phyloP scores from a whole-genome alignment of 2,888 invertebrate genomes.

The Ectemnius lituratus region DNA sequence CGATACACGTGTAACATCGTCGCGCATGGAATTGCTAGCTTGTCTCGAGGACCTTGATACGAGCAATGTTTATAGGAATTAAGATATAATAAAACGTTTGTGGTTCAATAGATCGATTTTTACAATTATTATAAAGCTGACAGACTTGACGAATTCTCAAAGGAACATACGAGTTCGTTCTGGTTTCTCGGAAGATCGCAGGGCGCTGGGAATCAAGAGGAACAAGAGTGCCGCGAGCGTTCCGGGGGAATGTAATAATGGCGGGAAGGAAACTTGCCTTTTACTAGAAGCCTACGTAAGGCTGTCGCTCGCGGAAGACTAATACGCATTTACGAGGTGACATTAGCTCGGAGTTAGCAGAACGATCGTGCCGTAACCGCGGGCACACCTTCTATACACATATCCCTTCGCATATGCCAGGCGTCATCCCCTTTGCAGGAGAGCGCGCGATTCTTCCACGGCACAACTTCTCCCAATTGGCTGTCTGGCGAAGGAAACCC shows the following conservation, averaged over 20 bases:
- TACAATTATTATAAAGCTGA: too few relatives aligned
- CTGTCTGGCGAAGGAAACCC: slow-evolving; percentile 33
- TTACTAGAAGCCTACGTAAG: slow-evolving; percentile 42
- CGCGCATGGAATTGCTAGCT: background rate
- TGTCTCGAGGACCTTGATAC: too few relatives aligned
- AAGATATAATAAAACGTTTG: too few relatives aligned
- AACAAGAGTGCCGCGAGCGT: background rate
- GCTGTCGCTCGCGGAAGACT: slow-evolving; percentile 30
- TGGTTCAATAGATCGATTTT: too few relatives aligned
- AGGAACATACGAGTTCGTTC: too few relatives aligned
- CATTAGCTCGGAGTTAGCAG: slow-evolving; percentile 50
- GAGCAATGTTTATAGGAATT: too few relatives aligned
- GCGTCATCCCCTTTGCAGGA: slow-evolving; percentile 11
- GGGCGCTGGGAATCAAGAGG: background rate
- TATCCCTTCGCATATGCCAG: slow-evolving; percentile 5
- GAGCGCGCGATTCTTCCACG: slow-evolving; percentile 36
- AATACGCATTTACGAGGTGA: slow-evolving; percentile 49
- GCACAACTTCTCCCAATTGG: slow-evolving; percentile 54
- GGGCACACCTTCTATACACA: background rate
- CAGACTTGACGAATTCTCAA: too few relatives aligned
- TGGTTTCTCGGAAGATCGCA: too few relatives aligned
- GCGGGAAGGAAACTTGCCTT: slow-evolving; percentile 47
- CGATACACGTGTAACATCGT: slow-evolving; percentile 44
- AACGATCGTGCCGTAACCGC: slow-evolving; percentile 50
- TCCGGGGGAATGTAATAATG: background rate